Base-by-base conservation (phyloP, 2,888 invertebrate species). In the Aphodius granarius region DNA sequence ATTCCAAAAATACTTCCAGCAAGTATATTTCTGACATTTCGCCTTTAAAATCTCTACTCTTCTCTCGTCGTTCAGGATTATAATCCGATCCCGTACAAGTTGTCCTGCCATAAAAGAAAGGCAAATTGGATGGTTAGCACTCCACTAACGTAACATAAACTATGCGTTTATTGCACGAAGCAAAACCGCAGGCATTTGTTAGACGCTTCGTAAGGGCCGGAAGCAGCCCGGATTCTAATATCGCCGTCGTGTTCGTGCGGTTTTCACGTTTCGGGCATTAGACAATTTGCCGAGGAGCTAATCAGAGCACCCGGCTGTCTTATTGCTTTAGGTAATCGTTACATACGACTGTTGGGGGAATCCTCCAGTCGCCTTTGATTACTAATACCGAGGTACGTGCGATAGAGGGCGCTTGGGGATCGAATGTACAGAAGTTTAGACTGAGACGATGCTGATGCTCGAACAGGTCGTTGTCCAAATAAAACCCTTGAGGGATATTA, bases 201-300 rank as follows among this genome's bases (percentile, higher is more conserved):
- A 66, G 66, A 66, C 66, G 72, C 9, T 43, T 13, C 43, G 43
- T 6, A 43, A 2, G 43, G 43, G 6, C 43, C 43, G 43, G 43
- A 43, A 43, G 43, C 43, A 43, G 43, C 43, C 43, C 66, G 21
- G 72, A 43, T 21, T 72, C 23, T 72, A 73, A 73, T 64, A 73
- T 65, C 21, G 23, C 73, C 63, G 73, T 70, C 43, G 43, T 72
- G 73, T 71, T 78, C 66, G 75, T 78, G 78, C 70, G 76, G 76
- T 75, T 73, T 43, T 63, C 71, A 73, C 72, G 75, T 77, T 43
- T 66, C 76, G 73, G 77, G 77, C 76, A 77, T 78, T 77, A 77
- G 76, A 75, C 76, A 79, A 79, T 78, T 79, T 78, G 75, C 78
- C 78, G 78, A 79, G 78, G 77, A 76, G 79, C 79, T 79, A 79